These are phyloP conservation scores for Toxotes chatareus DNA, from an alignment of 2,113 vertebrate genomes.

Conservation along the genomic window DNA sequence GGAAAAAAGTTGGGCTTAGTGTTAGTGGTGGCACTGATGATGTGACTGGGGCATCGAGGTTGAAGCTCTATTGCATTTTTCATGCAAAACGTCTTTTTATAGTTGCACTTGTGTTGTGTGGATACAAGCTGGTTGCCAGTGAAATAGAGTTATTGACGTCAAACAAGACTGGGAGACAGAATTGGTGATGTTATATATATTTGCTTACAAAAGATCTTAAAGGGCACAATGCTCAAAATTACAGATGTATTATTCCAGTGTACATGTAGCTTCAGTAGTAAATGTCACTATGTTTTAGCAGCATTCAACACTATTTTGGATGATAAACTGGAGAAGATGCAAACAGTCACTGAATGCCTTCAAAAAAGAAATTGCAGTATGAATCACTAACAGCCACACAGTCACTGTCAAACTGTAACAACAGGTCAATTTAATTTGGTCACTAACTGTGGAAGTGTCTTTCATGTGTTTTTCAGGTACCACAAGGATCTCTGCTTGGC, in stretches of 20 bases:
- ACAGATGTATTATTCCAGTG: background rate
- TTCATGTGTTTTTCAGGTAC: background rate
- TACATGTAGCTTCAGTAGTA: background rate
- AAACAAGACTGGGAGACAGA: conserved; percentile 20
- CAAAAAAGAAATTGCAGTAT: background rate
- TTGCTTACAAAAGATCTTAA: conserved; percentile 16
- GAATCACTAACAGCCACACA: background rate
- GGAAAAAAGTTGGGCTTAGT: conserved; percentile 1
- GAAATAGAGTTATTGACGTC: conserved; percentile 46
- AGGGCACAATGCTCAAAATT: background rate
- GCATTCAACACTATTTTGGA: background rate
- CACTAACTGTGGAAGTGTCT: background rate
- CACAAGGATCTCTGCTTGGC: too few species aligned
- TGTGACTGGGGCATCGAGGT: conserved; percentile 34
- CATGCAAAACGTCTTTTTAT: conserved; percentile 68
- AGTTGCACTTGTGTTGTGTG: conserved; percentile 28
- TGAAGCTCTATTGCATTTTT: conserved; percentile 66
- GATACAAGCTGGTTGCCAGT: conserved; percentile 2
- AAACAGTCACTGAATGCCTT: background rate
- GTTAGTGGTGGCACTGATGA: conserved; percentile 1
- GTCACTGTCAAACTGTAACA: background rate
- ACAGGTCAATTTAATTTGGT: background rate
- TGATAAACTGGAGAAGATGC: background rate
- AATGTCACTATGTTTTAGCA: background rate
- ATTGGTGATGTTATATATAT: background rate